Evolutionary conservation across 2,888 invertebrate genomes (phyloP).

Genomic region (Poecilus cupreus): DNA sequence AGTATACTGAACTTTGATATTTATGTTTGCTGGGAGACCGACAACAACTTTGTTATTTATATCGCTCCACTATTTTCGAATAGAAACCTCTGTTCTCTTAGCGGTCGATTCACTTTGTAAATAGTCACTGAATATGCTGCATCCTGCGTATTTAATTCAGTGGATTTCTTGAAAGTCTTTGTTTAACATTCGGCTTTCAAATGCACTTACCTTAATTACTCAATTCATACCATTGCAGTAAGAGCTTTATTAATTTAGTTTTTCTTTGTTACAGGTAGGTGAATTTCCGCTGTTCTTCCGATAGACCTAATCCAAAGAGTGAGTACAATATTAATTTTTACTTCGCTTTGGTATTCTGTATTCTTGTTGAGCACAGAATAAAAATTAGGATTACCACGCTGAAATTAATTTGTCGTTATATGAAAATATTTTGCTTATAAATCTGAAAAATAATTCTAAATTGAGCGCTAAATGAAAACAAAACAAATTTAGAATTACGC

Average conservation of each 20-base stretch:
- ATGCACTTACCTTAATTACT: background rate
- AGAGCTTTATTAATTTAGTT: background rate
- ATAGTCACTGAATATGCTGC: background rate
- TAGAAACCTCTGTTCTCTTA: conserved; percentile 31
- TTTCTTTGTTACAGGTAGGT: conserved; percentile 17
- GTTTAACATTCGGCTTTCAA: background rate
- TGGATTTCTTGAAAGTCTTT: background rate
- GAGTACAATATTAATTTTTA: background rate
- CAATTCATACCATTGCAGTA: background rate
- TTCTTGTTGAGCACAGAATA: no score
- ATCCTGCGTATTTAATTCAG: background rate
- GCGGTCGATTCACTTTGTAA: conserved; percentile 32
- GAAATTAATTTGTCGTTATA: background rate
- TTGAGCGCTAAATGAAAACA: background rate
- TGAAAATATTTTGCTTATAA: background rate
- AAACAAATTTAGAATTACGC: background rate
- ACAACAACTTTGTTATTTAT: conserved; percentile 53
- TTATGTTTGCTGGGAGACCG: conserved; percentile 52
- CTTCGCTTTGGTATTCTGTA: background rate
- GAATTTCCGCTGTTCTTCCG: background rate
- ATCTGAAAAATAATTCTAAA: background rate
- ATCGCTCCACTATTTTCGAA: conserved; percentile 27
- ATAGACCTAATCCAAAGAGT: no score
- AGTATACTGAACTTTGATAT: conserved; percentile 50
- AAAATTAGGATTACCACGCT: background rate